Evolutionary conservation across 2,888 invertebrate species (phyloP).

Genomic region (Gymnocheta viridis): DNA sequence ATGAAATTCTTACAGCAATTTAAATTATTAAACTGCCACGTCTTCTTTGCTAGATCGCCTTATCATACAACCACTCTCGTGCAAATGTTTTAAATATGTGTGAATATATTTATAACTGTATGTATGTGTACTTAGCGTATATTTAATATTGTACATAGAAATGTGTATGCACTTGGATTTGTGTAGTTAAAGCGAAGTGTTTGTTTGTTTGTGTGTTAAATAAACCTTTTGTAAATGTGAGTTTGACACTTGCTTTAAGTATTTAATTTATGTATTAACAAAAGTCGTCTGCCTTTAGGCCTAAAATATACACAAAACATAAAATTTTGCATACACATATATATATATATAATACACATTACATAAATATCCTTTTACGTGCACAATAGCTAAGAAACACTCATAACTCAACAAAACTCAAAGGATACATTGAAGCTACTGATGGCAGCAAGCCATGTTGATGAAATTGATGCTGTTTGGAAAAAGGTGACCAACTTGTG

Average conservation of each 20-base stretch:
- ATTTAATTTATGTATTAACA: conserved; percentile 70
- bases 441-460: background rate
- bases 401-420: conserved; percentile 21
- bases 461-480: background rate
- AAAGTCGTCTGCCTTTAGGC: conserved; percentile 64
- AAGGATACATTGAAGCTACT: conserved; percentile 23
- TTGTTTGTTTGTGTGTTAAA: conserved; percentile 18
- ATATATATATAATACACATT: conserved; percentile 5
- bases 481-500: conserved; percentile 8
- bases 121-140: background rate
- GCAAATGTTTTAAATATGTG: background rate
- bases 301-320: conserved; percentile 32
- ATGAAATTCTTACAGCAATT: background rate
- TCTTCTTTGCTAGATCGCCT: background rate
- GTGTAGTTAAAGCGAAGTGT: background rate
- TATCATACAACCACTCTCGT: background rate
- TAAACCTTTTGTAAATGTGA: conserved; percentile 63
- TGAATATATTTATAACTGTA: background rate
- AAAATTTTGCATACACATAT: background rate
- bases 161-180: background rate
- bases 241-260: conserved; percentile 70
- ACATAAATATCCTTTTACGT: conserved; percentile 2
- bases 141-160: background rate
- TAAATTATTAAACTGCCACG: too few relatives aligned
- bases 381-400: conserved; percentile 34